A percentile compares a stretch with the other conserved stretches of the same genome.
Evolutionary conservation across 1,140 invertebrate species (phyloP).

Genomic region (Drosophila ananassae): DNA sequence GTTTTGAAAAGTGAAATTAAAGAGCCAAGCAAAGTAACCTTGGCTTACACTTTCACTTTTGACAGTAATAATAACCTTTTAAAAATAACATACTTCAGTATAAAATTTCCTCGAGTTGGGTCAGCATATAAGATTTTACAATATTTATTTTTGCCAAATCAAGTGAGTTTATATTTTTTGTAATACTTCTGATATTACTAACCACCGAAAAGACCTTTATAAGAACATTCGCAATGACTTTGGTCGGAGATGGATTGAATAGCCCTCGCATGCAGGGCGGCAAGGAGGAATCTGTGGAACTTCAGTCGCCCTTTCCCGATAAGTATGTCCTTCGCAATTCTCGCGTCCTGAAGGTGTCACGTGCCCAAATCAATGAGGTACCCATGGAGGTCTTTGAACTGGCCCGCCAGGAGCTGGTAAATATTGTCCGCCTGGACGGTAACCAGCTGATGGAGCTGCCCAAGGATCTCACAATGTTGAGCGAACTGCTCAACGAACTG

Average conservation of each 20-base stretch:
- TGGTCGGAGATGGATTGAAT: slow-evolving; percentile 64
- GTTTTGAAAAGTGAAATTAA: background rate
- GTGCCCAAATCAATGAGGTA: slow-evolving; percentile 18
- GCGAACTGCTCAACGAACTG: slow-evolving; percentile 41
- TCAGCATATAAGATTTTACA: background rate
- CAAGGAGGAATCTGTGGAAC: background rate
- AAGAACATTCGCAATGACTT: background rate
- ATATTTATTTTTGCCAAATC: background rate
- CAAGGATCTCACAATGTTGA: slow-evolving; percentile 20
- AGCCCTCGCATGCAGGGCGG: slow-evolving; percentile 58
- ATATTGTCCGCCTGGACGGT: slow-evolving; percentile 33
- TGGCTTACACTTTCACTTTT: background rate
- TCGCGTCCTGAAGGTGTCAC: slow-evolving; percentile 12
- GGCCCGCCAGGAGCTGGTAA: slow-evolving; percentile 49
- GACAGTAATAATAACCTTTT: background rate
- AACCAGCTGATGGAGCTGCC: slow-evolving; percentile 51
- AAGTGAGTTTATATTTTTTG: background rate
- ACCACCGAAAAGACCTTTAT: background rate
- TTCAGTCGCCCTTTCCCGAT: slow-evolving; percentile 33
- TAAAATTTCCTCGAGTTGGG: background rate
- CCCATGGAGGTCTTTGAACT: slow-evolving; percentile 41
- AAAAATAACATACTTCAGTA: background rate
- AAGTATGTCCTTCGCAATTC: slow-evolving; percentile 62
- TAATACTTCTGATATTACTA: background rate
- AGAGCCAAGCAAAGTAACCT: background rate